These are phyloP conservation scores for Drosophila cardini DNA, from an alignment of 1,140 invertebrate genomes.

Conservation along the genomic window DNA sequence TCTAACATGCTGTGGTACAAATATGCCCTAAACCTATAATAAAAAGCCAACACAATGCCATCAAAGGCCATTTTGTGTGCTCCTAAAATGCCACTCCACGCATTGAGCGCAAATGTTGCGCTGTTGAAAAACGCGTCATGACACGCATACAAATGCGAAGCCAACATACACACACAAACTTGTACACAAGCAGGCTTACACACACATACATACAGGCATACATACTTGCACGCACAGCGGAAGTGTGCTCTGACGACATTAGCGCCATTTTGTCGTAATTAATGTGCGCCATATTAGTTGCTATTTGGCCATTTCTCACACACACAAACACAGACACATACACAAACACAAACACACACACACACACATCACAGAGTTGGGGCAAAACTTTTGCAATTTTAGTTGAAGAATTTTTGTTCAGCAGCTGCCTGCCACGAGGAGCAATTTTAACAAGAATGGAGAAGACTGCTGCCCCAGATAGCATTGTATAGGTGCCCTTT, in stretches of 20 bases:
- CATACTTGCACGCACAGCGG: conserved; percentile 31
- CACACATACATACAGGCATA: conserved; percentile 5
- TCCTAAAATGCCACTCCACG: conserved; percentile 14
- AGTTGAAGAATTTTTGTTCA: conserved; percentile 77
- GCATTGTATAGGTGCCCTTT: conserved; percentile 21
- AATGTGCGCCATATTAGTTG: conserved; percentile 82
- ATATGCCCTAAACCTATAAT: conserved; percentile 19
- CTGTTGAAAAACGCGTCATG: conserved; percentile 51
- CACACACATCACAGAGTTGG: conserved; percentile 14
- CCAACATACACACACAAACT: conserved; percentile 2
- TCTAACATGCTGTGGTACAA: conserved; percentile 9
- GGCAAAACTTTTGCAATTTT: conserved; percentile 79
- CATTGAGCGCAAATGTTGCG: conserved; percentile 48
- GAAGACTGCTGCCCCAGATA: conserved; percentile 28
- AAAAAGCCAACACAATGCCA: conserved; percentile 29
- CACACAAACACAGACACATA: conserved; percentile 46
- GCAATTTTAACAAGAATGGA: conserved; percentile 26
- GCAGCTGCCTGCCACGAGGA: conserved; percentile 57
- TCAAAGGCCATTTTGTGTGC: conserved; percentile 42
- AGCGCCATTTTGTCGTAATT: conserved; percentile 83
- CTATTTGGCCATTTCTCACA: conserved; percentile 81
- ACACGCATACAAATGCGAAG: conserved; percentile 71
- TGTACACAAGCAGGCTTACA: neutral
- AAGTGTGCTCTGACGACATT: conserved; percentile 74
- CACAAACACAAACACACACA: neutral